These are phyloP conservation scores for Mesochorus sp. DNA, from an alignment of 2,888 invertebrate genomes.

Conservation along the genomic window DNA sequence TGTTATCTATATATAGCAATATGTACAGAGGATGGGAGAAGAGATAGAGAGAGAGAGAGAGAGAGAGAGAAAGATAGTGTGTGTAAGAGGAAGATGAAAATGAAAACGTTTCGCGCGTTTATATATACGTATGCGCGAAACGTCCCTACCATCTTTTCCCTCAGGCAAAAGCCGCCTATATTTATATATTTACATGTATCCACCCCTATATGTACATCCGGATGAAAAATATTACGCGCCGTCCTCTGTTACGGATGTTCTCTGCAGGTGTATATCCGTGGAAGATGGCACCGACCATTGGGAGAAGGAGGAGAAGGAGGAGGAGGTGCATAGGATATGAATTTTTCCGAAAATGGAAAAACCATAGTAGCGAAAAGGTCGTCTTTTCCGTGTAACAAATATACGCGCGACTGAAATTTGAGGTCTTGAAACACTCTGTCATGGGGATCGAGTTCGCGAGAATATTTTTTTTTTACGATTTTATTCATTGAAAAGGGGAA, in stretches of 20 bases:
- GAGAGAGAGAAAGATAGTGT: constrained; percentile 15
- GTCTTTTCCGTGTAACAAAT: background rate
- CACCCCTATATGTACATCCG: constrained; percentile 20
- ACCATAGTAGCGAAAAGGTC: background rate
- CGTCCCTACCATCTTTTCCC: constrained; percentile 17
- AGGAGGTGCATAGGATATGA: too few relatives aligned
- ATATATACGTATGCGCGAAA: constrained; percentile 39
- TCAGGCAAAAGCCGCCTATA: background rate
- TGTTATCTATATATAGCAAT: too few relatives aligned
- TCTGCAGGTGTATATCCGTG: background rate
- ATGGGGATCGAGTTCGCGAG: too few relatives aligned
- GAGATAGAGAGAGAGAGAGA: background rate
- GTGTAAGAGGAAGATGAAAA: constrained; percentile 43
- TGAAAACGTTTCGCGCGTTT: constrained; percentile 48
- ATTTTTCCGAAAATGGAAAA: constrained; percentile 2
- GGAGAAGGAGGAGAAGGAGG: too few relatives aligned
- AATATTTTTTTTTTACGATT: too few relatives aligned
- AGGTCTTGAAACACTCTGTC: background rate
- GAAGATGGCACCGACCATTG: too few relatives aligned
- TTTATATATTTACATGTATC: constrained; percentile 10
- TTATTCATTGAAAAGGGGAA: too few relatives aligned
- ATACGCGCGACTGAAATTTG: background rate
- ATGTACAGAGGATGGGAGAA: background rate
- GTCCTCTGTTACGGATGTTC: background rate
- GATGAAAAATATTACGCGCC: constrained; percentile 31